Base-by-base conservation (phyloP, 2,888 invertebrate species). In the Thereva unica region DNA sequence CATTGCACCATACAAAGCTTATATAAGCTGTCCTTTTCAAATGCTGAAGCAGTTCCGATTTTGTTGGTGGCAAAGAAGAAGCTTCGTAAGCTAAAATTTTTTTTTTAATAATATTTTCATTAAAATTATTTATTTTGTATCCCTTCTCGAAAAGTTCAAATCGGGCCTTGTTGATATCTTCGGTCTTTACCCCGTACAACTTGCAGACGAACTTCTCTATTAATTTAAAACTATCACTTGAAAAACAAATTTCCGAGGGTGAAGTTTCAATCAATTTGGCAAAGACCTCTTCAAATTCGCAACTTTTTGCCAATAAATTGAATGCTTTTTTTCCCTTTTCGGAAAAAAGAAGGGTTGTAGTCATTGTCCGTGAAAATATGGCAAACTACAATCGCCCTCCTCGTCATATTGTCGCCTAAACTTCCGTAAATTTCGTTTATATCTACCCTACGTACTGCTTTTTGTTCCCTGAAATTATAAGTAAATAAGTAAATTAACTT, bases 61-160 rank as follows among this genome's bases (percentile, higher is more conserved):
- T 71, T 10, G 8, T 7, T 49, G 49, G n/a, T 10, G 70, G 71
- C 40, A 71, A 64, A 54, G 41, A 45, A 6, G 66, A 70, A 12
- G 67, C 54, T 63, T 68, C 68, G 41, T 70, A 68, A 55, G 68
- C 66, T 35, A 69, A 61, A 45, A 70, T 67, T 68, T 53, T 55
- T 72, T 49, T 49, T 49, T 49, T 49, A n/a, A n/a, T n/a, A 7
- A 49, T n/a, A 5, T 7, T 10, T 49, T 49, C 72, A 56, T 70
- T 67, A 47, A 71, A n/a, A 64, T 65, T 72, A 57, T 70, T 70
- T 53, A 12, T 69, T 71, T 70, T 71, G 49, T 71, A 73, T 2
- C 68, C 53, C 71, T 71, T 73, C 67, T 72, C 68, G 69, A 73
- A 73, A 56, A 72, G 54, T 38, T 74, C 72, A 59, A 70, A 72